A percentile compares a stretch with the other conserved stretches of the same genome.
Conservation (phyloP, 2,888 invertebrate genomes). For the Orthosia gracilis region DNA sequence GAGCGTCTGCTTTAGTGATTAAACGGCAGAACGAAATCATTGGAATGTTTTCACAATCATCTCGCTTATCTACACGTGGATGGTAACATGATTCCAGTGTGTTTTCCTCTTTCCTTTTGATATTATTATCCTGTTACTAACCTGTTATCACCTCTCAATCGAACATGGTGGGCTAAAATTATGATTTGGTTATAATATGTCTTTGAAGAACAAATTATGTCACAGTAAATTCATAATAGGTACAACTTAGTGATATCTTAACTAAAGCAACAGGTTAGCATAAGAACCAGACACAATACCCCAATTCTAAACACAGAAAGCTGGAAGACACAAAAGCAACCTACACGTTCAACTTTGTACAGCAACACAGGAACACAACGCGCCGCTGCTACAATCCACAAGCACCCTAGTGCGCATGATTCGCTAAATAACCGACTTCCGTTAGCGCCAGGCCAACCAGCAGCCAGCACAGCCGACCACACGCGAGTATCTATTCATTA, state of each 20-base stretch:
- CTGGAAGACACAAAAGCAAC: neutral
- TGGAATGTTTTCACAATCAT: conserved; percentile 23
- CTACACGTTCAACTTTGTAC: neutral
- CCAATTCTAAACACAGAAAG: neutral
- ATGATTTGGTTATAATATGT: neutral
- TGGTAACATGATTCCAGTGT: neutral
- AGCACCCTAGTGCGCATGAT: conserved; percentile 65
- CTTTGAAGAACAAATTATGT: neutral
- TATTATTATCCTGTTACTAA: conserved; percentile 3
- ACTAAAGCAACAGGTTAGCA: conserved; percentile 5
- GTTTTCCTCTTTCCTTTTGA: conserved; percentile 19
- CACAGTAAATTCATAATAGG: neutral
- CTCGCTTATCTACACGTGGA: neutral
- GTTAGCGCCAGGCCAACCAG: conserved; percentile 68
- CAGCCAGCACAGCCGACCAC: conserved; percentile 77
- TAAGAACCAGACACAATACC: conserved; percentile 3
- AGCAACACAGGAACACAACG: conserved; percentile 9
- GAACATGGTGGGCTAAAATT: neutral
- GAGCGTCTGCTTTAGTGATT: conserved; percentile 24
- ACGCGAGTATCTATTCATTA: conserved; percentile 76
- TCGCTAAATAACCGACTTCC: conserved; percentile 84
- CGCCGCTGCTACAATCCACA: conserved; percentile 40
- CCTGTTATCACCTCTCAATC: neutral
- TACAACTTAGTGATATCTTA: neutral
- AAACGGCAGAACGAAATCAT: conserved; percentile 5